Conservation (phyloP, 2,888 invertebrate genomes). For the Dicyrtoma fusca region DNA sequence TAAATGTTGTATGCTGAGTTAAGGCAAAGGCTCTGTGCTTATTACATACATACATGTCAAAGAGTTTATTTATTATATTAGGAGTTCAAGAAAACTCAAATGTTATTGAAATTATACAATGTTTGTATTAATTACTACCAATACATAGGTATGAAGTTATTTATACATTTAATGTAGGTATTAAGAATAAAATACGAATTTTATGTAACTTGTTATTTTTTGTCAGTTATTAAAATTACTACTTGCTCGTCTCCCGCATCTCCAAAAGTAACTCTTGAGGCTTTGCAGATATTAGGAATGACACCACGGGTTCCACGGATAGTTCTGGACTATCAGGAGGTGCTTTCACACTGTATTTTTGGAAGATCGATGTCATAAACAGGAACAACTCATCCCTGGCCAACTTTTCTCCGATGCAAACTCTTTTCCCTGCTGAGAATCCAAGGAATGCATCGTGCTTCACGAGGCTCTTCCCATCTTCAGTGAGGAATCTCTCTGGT, state of each 20-base stretch:
- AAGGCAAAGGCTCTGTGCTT: too few relatives aligned
- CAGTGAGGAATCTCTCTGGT: conserved; percentile 50
- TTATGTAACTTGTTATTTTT: too few relatives aligned
- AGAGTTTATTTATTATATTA: too few relatives aligned
- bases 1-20: not conserved
- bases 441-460: conserved; percentile 50
- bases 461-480: conserved; percentile 42
- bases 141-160: too few relatives aligned
- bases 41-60: too few relatives aligned
- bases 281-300: conserved; percentile 45
- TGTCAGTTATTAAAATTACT: too few relatives aligned
- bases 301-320: conserved; percentile 36
- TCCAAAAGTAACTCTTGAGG: conserved; percentile 45
- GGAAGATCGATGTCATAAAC: conserved; percentile 49
- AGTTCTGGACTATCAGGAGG: conserved; percentile 42
- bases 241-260: conserved; percentile 29
- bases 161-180: too few relatives aligned
- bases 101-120: not conserved
- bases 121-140: too few relatives aligned
- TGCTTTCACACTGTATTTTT: conserved; percentile 43
- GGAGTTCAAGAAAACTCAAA: too few relatives aligned
- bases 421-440: conserved; percentile 47
- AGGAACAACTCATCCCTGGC: conserved; percentile 50
- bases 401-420: conserved; percentile 48
- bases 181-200: too few relatives aligned